Evolutionary conservation across 2,113 vertebrate genomes (phyloP).

Genomic region (cattle (Bos taurus)): ARS-UCD2.0 NC_037333.1:63381501-63382000

Average conservation of each 20-base stretch:
- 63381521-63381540: background rate
- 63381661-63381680: background rate
- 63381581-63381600: background rate
- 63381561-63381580: background rate
- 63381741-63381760: background rate
- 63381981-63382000: background rate
- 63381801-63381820: background rate
- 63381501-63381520: background rate
- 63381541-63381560: background rate
- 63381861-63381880: background rate
- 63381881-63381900: background rate
- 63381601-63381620: background rate
- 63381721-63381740: background rate
- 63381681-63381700: background rate
- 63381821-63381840: background rate
- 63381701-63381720: background rate
- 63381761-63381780: background rate
- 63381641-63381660: background rate
- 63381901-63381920: background rate
- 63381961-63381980: background rate
- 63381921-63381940: background rate
- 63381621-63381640: background rate
- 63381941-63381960: background rate
- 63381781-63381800: background rate
- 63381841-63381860: background rate